Percentiles rank a stretch among this genome's conserved stretches.
Conservation (phyloP, 2,113 vertebrate species). For the Vulpes vulpes region DNA sequence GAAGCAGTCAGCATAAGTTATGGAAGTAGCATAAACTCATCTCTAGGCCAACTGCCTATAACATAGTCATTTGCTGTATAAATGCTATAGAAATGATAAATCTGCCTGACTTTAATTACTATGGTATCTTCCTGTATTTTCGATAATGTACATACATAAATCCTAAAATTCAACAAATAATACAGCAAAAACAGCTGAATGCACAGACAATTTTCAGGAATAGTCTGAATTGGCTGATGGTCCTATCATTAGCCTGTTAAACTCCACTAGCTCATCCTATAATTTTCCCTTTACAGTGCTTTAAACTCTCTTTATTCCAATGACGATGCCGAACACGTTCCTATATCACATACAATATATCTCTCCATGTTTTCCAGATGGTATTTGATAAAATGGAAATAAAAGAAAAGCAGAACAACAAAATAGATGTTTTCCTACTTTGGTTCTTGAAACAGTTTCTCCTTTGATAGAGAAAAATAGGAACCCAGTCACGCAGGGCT, state of each 20-base stretch:
- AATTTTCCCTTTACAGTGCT: conserved; percentile 72
- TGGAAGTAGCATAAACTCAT: not conserved
- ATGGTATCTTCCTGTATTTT: conserved; percentile 20
- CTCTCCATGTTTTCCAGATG: conserved; percentile 70
- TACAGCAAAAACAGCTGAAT: conserved; percentile 50
- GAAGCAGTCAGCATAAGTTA: not conserved
- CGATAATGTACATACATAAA: not conserved
- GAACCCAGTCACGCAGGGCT: not conserved
- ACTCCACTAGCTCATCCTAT: conserved; percentile 54
- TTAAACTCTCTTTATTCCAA: conserved; percentile 58
- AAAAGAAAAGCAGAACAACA: conserved; percentile 69
- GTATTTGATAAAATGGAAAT: conserved; percentile 70
- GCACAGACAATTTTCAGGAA: conserved; percentile 6
- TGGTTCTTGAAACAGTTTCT: conserved; percentile 35
- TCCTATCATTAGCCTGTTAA: conserved; percentile 71
- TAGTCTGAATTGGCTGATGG: conserved; percentile 23
- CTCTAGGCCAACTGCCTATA: not conserved
- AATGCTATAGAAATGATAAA: conserved; percentile 54
- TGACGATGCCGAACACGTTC: conserved; percentile 2
- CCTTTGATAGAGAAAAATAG: not conserved
- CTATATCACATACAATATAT: conserved; percentile 59
- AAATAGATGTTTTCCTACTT: conserved; percentile 63
- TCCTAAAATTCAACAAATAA: conserved; percentile 10
- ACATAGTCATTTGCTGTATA: conserved; percentile 21
- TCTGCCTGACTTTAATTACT: conserved; percentile 60